A percentile compares a stretch with the other conserved stretches of the same genome.
These are phyloP conservation scores for Tetanocera ferruginea DNA, from an alignment of 2,888 invertebrate species.

Conservation along the genomic window DNA sequence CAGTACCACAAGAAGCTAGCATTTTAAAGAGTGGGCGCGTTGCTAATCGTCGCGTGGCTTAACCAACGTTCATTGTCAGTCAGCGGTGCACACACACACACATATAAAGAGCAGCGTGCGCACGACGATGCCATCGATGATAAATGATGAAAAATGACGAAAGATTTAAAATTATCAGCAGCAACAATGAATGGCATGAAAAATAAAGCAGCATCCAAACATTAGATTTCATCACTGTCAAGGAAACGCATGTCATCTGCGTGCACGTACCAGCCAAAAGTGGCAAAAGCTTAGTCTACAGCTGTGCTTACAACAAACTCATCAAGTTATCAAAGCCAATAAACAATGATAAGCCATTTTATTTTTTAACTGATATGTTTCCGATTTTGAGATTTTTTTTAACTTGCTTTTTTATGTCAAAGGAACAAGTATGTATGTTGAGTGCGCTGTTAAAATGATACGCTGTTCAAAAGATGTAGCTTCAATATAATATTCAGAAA, in stretches of 20 bases:
- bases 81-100: slow-evolving; percentile 55
- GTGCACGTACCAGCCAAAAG: not conserved
- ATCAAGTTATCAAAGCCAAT: slow-evolving; percentile 24
- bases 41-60: slow-evolving; percentile 35
- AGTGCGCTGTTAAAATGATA: too few relatives aligned
- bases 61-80: slow-evolving; percentile 62
- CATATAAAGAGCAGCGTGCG: too few relatives aligned
- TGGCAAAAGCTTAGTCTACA: not conserved
- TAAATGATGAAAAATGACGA: slow-evolving; percentile 70
- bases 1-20: not conserved
- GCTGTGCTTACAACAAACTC: slow-evolving; percentile 16
- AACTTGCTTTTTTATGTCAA: too few relatives aligned
- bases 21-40: not conserved
- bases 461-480: too few relatives aligned
- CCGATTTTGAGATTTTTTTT: not conserved
- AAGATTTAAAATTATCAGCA: slow-evolving; percentile 68
- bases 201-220: not conserved
- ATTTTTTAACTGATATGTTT: not conserved
- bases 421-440: too few relatives aligned
- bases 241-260: slow-evolving; percentile 5
- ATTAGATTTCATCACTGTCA: not conserved
- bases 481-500: too few relatives aligned
- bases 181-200: not conserved
- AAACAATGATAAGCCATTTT: slow-evolving; percentile 26
- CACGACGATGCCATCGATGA: slow-evolving; percentile 60